phyloP scores from a whole-genome alignment of 2,113 vertebrate genomes.

The Nyctibius bracteatus region DNA sequence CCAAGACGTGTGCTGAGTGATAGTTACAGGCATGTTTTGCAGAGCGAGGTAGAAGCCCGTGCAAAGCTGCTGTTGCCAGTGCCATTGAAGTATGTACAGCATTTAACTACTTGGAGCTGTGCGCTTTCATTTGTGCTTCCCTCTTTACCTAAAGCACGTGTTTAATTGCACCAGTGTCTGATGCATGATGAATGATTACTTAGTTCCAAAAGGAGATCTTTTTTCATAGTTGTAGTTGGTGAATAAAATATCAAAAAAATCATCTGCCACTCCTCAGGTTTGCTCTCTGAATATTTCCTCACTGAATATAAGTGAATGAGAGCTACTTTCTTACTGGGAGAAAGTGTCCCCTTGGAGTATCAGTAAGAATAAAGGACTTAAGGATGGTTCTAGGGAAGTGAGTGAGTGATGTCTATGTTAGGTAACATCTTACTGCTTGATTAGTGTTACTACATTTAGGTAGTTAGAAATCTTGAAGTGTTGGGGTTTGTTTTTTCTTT shows the following conservation, averaged over 20 bases:
- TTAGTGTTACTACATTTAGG: not conserved
- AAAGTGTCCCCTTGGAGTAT: not conserved
- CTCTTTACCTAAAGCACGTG: not conserved
- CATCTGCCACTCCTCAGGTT: not conserved
- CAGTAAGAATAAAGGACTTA: not conserved
- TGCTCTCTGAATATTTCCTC: not conserved
- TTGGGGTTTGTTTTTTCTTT: no score
- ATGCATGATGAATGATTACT: not conserved
- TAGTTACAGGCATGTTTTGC: not conserved
- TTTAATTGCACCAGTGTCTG: not conserved
- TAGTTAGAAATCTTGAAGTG: not conserved
- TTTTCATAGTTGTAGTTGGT: not conserved
- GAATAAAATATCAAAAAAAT: not conserved
- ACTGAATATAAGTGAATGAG: not conserved
- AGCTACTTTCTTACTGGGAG: not conserved
- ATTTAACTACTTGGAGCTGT: not conserved
- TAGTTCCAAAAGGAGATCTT: not conserved
- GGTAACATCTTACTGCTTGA: not conserved
- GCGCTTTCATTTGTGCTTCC: not conserved
- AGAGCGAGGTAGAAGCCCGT: not conserved
- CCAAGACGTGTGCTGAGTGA: not conserved
- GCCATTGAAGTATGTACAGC: not conserved
- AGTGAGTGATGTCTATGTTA: not conserved
- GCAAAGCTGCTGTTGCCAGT: not conserved
- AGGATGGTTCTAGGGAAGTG: not conserved